Conservation (phyloP, 2,797 vertebrate species). For the Centroberyx gerrardi region DNA sequence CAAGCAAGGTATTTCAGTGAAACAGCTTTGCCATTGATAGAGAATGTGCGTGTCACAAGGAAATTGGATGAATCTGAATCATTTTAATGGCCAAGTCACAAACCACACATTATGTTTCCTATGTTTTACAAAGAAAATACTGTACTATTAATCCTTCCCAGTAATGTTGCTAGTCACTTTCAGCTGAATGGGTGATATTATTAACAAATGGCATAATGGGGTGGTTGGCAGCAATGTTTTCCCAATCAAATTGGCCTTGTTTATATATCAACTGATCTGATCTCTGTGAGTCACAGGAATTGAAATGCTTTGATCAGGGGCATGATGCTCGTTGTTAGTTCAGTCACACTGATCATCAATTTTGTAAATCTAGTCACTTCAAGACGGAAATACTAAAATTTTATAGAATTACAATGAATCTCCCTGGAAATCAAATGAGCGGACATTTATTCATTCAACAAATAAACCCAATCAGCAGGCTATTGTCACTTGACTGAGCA, state of each 20-base stretch:
- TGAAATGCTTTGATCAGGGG: constrained; percentile 45
- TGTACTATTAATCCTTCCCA: not conserved
- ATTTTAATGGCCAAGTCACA: not conserved
- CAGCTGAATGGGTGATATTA: constrained; percentile 8
- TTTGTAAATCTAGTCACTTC: constrained; percentile 34
- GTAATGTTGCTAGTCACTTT: constrained; percentile 3
- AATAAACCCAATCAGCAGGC: constrained; percentile 18
- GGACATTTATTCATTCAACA: not conserved
- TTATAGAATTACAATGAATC: constrained; percentile 25
- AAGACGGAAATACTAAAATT: constrained; percentile 31
- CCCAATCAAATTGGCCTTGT: constrained; percentile 42
- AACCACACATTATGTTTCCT: no score
- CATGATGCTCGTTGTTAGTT: constrained; percentile 54
- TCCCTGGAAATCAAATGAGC: constrained; percentile 6
- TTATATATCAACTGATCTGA: constrained; percentile 58
- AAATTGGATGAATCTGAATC: not conserved
- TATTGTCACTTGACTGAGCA: constrained; percentile 6
- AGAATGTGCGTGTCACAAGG: not conserved
- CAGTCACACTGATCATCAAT: constrained; percentile 37
- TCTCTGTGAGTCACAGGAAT: constrained; percentile 41
- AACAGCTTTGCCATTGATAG: not conserved
- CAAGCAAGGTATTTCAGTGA: not conserved
- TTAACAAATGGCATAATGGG: constrained; percentile 27
- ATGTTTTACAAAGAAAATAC: not conserved
- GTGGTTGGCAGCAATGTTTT: constrained; percentile 19